Base-by-base conservation (phyloP, 1,140 invertebrate genomes). In the Pseudomyrmex concolor region DNA sequence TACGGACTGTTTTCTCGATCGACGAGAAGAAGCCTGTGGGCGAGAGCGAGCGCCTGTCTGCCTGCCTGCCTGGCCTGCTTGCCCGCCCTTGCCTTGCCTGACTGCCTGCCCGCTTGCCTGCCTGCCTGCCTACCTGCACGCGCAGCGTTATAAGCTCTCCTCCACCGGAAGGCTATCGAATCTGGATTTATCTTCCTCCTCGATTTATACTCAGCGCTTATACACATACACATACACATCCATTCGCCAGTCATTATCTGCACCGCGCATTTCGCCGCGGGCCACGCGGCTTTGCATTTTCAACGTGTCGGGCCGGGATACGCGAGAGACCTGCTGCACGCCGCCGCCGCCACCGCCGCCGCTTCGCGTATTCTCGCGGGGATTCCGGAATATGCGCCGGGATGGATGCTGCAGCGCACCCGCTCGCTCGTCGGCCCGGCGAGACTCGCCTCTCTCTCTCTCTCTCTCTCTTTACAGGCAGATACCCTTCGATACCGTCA, bases 1-100 rank as follows among this genome's bases (percentile, higher is more conserved):
- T 87, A 87, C 86, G 86, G 86, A 12, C 74, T 84, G 86, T 80
- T n/a, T 73, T 72, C 85, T 80, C 74, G 85, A 84, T 86, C 86
- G 85, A 82, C 57, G 55, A 77, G 82, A 59, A 59, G 73, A 55
- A 51, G 22, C 81, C 59, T 60, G 60, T 72, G 50, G 74, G 74
- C 74, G 74, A 77, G 17, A 63, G 63, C 63, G 50, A 51, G 50
- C 50, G 59, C 59, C 59, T 62, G 19, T 13, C 13, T 51, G 50
- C 50, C 50, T 51, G 50, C 50, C 50, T n/a, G n/a, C n/a, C 13
- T 51, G 76, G 59, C 59, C 59, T 62, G 19, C 19, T 59, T 57
- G 73, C 74, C 74, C 70, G 59, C 76, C 76, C 50, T 51, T 51
- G 50, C 50, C 50, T 34, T 51, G 50, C 50, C 13, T 51, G 59